Evolutionary conservation across 1,140 invertebrate species (phyloP), one percentile per base, ranked within the genome.

Genomic region (Leguminivora glycinivorella): DNA sequence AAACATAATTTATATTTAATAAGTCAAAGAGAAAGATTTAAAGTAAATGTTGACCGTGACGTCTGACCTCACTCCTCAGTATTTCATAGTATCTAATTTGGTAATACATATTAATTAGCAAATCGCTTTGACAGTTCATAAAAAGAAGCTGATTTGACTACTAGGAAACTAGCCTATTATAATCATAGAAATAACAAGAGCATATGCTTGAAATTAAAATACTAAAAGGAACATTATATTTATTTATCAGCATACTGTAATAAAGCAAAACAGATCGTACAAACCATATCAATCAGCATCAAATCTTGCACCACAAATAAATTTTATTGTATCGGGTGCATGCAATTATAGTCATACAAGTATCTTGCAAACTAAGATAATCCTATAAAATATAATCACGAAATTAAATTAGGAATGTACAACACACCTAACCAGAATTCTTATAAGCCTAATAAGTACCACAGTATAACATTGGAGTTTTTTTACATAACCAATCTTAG

Each of bases 351-450:
- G 25, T 12, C 12, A 60, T 10, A 26, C 56, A 26, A 24, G 9
- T 60, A 0, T 25, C 40, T 60, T 60, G 56, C 25, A 60, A 29
- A 63, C 26, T 63, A 29, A 17, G 56, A 63, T 17, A n/a, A 31
- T 26, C 17, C 12, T 19, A 71, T 12, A 72, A 26, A 56, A 38
- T 38, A 34, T 68, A 31, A 19, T 43, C 26, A 25, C 43, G 69
- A 73, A 79, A 72, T 72, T 77, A 74, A 75, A 76, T 72, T 73
- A 79, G 83, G 83, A 85, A 85, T 85, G 82, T 85, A 84, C 75
- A 83, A 84, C 75, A 83, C 84, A 85, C 74, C 82, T 82, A 82
- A 82, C 73, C 43, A 63, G 58, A 63, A 63, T 17, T 17, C 58
- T 63, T 63, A 63, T 29, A 31, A 29, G n/a, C 58, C 58, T 63